Percentiles rank a stretch among this genome's conserved stretches.
Conservation (phyloP, 2,888 invertebrate genomes). For the Arrhopalites spinosus region DNA sequence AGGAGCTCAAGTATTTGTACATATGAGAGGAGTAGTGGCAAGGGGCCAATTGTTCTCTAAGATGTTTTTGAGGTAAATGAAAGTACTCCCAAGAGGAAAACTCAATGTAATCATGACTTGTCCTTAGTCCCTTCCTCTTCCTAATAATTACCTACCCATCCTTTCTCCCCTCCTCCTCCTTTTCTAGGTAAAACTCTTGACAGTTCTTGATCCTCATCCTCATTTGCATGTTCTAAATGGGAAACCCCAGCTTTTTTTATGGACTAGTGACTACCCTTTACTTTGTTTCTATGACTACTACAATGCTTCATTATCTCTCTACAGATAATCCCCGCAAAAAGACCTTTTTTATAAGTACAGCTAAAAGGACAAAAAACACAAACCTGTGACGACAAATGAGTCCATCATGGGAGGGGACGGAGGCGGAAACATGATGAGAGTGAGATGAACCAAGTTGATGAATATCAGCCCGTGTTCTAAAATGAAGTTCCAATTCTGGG, state of each 20-base stretch:
- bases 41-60: constrained; percentile 20
- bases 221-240: neutral
- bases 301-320: neutral
- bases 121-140: constrained; percentile 3
- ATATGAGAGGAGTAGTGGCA: constrained; percentile 7
- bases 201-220: neutral
- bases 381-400: constrained; percentile 49
- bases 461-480: constrained; percentile 43
- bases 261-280: neutral
- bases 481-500: constrained; percentile 81
- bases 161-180: neutral
- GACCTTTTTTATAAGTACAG: too few relatives aligned
- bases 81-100: constrained; percentile 16
- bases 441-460: constrained; percentile 39
- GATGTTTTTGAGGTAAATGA: constrained; percentile 23
- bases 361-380: too few relatives aligned
- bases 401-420: constrained; percentile 44
- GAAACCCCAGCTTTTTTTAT: neutral
- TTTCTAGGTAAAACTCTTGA: neutral
- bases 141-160: constrained; percentile 18
- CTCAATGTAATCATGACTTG: constrained; percentile 18
- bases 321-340: neutral
- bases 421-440: constrained; percentile 35
- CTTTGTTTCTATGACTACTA: neutral
- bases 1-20: neutral